A percentile compares a stretch with the other conserved stretches of the same genome.
Conservation (phyloP, 1,140 invertebrate genomes). For the Bombus vancouverensis region DNA sequence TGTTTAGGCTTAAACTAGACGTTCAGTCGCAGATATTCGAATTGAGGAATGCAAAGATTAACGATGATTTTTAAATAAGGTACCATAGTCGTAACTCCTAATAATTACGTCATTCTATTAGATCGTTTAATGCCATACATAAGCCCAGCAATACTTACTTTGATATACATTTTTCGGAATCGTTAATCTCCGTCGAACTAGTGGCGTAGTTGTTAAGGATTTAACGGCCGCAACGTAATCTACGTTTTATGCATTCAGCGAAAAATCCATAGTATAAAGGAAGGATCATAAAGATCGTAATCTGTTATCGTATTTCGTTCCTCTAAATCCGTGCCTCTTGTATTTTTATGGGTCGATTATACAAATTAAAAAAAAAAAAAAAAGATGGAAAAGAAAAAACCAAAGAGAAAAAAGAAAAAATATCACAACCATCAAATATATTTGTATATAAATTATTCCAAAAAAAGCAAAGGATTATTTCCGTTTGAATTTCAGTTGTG, state of each 20-base stretch:
- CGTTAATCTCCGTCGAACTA: slow-evolving; percentile 35
- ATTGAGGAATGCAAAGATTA: neutral
- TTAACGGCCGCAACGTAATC: slow-evolving; percentile 34
- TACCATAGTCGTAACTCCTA: neutral
- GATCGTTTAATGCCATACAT: slow-evolving; percentile 2
- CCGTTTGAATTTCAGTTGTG: neutral
- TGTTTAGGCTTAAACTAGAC: neutral
- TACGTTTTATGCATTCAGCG: slow-evolving; percentile 14
- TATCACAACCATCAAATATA: too few relatives aligned
- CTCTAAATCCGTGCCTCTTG: neutral
- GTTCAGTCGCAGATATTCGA: neutral
- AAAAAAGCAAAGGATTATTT: neutral
- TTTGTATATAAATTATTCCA: neutral
- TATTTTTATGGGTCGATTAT: neutral
- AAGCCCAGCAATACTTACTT: slow-evolving; percentile 26
- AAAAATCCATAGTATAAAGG: slow-evolving; percentile 15
- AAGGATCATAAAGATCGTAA: slow-evolving; percentile 27
- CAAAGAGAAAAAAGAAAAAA: neutral
- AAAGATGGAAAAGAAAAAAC: neutral
- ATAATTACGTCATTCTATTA: slow-evolving; percentile 15
- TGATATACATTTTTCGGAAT: slow-evolving; percentile 32
- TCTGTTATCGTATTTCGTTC: slow-evolving; percentile 31
- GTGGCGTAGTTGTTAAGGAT: slow-evolving; percentile 22
- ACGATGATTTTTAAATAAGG: neutral
- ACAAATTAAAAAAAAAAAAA: neutral